A percentile compares a stretch with the other conserved stretches of the same genome.
Conservation (phyloP, 92 coral and sea anemone species). For the Zoanthus solanderi region DNA sequence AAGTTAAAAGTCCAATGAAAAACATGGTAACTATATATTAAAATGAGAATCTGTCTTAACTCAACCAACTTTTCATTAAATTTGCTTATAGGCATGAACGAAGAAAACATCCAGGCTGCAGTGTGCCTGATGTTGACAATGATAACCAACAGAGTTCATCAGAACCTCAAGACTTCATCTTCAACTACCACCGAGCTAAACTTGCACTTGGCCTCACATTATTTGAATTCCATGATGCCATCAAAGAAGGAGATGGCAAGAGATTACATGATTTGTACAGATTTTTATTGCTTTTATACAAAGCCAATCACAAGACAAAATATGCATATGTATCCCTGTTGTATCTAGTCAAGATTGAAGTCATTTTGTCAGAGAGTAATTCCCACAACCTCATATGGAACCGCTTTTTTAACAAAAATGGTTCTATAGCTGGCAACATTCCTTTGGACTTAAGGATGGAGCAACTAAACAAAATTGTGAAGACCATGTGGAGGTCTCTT, state of each 20-base stretch:
- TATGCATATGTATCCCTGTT: slow-evolving; percentile 62
- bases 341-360: slow-evolving; percentile 54
- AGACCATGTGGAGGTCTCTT: slow-evolving; percentile 64
- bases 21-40: no score
- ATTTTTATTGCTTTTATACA: slow-evolving; percentile 55
- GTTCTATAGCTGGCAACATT: slow-evolving; percentile 52
- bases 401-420: slow-evolving; percentile 60
- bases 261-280: slow-evolving; percentile 62
- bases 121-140: no score
- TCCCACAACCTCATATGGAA: slow-evolving; percentile 64
- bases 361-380: slow-evolving; percentile 50
- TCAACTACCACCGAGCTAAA: neutral
- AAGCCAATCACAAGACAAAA: slow-evolving; percentile 54
- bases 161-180: no score
- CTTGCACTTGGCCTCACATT: slow-evolving; percentile 20
- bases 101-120: no score
- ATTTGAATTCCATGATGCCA: slow-evolving; percentile 59
- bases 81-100: no score
- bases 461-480: slow-evolving; percentile 55
- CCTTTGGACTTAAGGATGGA: slow-evolving; percentile 67
- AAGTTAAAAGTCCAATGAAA: no score
- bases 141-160: no score
- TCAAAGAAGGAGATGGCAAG: slow-evolving; percentile 71
- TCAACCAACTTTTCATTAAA: no score
- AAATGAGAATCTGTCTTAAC: no score